A percentile compares a stretch with the other conserved stretches of the same genome.
These are phyloP conservation scores for Drosophila cognata DNA, from an alignment of 2,888 invertebrate genomes.

Conservation along the genomic window DNA sequence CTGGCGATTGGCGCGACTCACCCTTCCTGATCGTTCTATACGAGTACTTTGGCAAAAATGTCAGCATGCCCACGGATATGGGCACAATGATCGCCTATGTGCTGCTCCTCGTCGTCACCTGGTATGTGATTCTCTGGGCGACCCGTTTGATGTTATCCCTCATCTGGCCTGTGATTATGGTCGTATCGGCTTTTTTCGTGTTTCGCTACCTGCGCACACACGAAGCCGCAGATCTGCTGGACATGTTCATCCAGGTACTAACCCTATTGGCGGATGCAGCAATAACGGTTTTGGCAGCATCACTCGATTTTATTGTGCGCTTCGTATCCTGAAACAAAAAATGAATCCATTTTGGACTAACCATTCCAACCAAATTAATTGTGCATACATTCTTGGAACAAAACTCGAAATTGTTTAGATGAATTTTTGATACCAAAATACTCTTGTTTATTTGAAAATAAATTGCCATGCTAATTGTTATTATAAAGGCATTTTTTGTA, in stretches of 20 bases:
- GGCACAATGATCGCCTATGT: slow-evolving; percentile 68
- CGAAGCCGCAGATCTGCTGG: slow-evolving; percentile 16
- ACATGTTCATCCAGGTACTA: slow-evolving; percentile 2
- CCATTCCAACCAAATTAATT: slow-evolving; percentile 22
- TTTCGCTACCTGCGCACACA: slow-evolving; percentile 28
- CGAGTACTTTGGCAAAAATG: slow-evolving; percentile 71
- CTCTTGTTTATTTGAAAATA: slow-evolving; percentile 1
- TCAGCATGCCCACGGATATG: slow-evolving; percentile 56
- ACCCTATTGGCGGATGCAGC: background rate
- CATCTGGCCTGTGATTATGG: slow-evolving; percentile 72
- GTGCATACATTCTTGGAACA: background rate
- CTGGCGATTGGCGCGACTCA: slow-evolving; percentile 42
- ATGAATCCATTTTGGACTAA: background rate
- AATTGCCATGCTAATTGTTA: background rate
- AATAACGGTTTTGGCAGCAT: slow-evolving; percentile 6
- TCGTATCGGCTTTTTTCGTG: slow-evolving; percentile 55
- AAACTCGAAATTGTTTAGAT: background rate
- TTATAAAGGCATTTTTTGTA: slow-evolving; percentile 13
- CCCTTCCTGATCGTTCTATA: slow-evolving; percentile 44
- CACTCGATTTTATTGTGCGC: background rate
- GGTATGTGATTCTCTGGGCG: slow-evolving; percentile 68
- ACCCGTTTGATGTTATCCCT: slow-evolving; percentile 68
- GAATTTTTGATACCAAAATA: slow-evolving; percentile 3
- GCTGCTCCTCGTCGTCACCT: slow-evolving; percentile 66
- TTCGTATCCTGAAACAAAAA: background rate